phyloP scores from a whole-genome alignment of 2,113 vertebrate genomes.

The Xiphophorus maculatus region DNA sequence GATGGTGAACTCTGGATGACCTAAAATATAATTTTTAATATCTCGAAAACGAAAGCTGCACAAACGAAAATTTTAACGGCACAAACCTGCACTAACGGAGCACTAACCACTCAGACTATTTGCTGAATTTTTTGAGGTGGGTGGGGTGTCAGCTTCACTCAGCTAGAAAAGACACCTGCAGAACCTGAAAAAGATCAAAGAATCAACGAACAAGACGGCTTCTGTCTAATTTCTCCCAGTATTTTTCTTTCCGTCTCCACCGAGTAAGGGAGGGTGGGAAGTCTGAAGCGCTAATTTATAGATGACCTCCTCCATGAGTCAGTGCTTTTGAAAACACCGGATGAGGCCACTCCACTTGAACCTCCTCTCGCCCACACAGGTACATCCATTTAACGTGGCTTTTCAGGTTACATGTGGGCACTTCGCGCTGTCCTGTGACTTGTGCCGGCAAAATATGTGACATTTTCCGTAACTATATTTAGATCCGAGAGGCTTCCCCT shows the following conservation, averaged over 20 bases:
- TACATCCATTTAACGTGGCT: constrained; percentile 22
- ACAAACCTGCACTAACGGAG: too few species aligned
- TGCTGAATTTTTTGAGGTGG: too few species aligned
- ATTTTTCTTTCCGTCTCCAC: constrained; percentile 33
- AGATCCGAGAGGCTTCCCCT: not conserved
- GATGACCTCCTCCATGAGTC: constrained; percentile 47
- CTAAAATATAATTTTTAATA: too few species aligned
- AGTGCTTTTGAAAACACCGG: constrained; percentile 50
- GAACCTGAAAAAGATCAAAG: not conserved
- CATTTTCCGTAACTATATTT: constrained; percentile 6
- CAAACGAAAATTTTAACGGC: too few species aligned
- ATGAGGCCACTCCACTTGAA: constrained; percentile 49
- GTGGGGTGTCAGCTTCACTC: too few species aligned
- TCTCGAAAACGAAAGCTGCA: too few species aligned
- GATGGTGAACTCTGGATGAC: too few species aligned
- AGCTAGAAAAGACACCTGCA: constrained; percentile 1
- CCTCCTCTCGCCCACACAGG: constrained; percentile 48
- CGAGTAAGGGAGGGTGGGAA: not conserved
- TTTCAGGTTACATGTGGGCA: constrained; percentile 14
- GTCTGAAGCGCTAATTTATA: constrained; percentile 47
- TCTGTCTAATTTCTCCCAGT: constrained; percentile 7
- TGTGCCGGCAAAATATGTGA: constrained; percentile 8
- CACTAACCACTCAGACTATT: too few species aligned
- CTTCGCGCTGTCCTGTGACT: not conserved
- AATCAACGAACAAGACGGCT: not conserved